A percentile compares a stretch with the other conserved stretches of the same genome.
Evolutionary conservation across 2,113 vertebrate species (phyloP).

Genomic region (Hyla sarda): DNA sequence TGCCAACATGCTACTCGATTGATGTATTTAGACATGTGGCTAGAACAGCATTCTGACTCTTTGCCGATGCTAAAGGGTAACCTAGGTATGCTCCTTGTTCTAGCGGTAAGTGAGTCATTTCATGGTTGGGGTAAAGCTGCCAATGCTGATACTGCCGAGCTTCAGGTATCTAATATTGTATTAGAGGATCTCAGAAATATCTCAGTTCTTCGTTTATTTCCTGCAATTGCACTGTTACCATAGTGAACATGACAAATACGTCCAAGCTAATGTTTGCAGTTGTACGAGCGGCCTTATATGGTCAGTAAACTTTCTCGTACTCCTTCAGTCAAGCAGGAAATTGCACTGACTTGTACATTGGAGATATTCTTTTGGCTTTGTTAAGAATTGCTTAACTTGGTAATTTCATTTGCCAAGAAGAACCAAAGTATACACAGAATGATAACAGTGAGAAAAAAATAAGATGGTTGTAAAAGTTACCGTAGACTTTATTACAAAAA

Average conservation of each 20-base stretch:
- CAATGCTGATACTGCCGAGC: not conserved
- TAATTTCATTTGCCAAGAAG: constrained; percentile 43
- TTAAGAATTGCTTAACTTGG: constrained; percentile 42
- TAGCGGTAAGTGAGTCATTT: not conserved
- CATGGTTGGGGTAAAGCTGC: not conserved
- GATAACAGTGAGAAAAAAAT: not conserved
- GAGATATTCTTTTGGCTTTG: constrained; percentile 53
- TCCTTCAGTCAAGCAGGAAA: constrained; percentile 20
- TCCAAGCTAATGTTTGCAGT: constrained; percentile 43
- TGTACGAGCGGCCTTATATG: constrained; percentile 55
- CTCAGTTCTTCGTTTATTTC: not conserved
- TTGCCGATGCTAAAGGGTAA: not conserved
- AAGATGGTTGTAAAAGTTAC: constrained; percentile 13
- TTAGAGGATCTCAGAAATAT: not conserved
- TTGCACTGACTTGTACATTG: constrained; percentile 40
- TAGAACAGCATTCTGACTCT: not conserved
- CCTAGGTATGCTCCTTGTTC: not conserved
- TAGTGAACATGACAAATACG: constrained; percentile 51
- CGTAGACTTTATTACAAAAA: constrained; percentile 11
- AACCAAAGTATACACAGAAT: not conserved
- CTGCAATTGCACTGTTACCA: constrained; percentile 37
- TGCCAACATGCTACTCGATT: not conserved
- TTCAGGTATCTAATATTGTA: constrained; percentile 6
- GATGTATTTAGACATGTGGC: not conserved
- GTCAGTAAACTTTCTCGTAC: constrained; percentile 44